A percentile compares a stretch with the other conserved stretches of the same genome.
These are phyloP conservation scores for Crematogaster levior DNA, from an alignment of 2,888 invertebrate genomes.

Conservation along the genomic window DNA sequence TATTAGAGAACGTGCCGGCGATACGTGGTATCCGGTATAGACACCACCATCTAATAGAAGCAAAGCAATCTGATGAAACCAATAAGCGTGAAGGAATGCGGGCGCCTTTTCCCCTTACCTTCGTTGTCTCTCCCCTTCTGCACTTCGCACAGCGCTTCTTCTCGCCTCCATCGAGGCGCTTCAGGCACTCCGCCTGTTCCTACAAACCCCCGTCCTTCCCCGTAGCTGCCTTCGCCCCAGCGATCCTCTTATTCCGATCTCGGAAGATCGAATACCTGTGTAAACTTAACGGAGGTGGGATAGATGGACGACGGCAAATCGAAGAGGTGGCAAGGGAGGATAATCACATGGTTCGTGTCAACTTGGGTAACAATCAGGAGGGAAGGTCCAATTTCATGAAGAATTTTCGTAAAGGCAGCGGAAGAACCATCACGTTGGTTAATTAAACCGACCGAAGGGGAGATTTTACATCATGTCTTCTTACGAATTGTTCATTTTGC, in stretches of 20 bases:
- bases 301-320: constrained; percentile 29
- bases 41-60: constrained; percentile 81
- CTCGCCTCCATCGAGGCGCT: constrained; percentile 49
- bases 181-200: constrained; percentile 46
- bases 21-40: constrained; percentile 80
- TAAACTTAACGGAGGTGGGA: constrained; percentile 53
- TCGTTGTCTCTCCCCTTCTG: constrained; percentile 44
- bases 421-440: constrained; percentile 34
- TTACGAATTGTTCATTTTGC: constrained; percentile 24
- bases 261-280: constrained; percentile 56
- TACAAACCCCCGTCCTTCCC: constrained; percentile 33
- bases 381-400: constrained; percentile 33
- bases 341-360: constrained; percentile 65
- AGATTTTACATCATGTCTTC: constrained; percentile 6
- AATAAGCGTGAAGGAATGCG: constrained; percentile 85
- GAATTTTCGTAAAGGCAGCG: constrained; percentile 44
- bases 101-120: constrained; percentile 51
- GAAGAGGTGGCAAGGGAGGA: constrained; percentile 28
- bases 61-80: constrained; percentile 84
- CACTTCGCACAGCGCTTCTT: constrained; percentile 40
- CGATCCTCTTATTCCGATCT: constrained; percentile 60
- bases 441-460: constrained; percentile 33
- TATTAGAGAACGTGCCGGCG: constrained; percentile 82
- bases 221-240: constrained; percentile 26
- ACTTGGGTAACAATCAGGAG: constrained; percentile 53